Base-by-base conservation (phyloP, 2,888 invertebrate species). In the Drosophila nigricruria region DNA sequence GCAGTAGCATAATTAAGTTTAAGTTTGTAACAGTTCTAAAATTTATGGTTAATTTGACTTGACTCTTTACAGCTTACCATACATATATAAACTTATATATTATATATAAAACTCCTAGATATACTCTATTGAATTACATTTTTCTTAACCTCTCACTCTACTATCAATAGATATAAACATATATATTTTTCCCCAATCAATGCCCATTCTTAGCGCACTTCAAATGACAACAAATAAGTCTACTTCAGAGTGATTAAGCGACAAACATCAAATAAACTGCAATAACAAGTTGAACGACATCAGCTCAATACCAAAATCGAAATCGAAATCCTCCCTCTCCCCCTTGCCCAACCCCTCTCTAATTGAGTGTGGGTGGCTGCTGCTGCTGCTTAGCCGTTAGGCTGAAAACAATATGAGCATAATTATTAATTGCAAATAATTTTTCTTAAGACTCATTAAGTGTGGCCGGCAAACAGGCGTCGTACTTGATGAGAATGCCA, bases 401-500 rank as follows among this genome's bases (percentile, higher is more conserved):
- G 62, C 73, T 62, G 59, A 76, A 82, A 85, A 87, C 88, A 87
- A 87, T 87, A 89, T 87, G 87, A 87, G 71, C 76, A 78, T 88
- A 89, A 87, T 87, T 87, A 87, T 87, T 87, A 87, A 87, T 87
- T 87, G 88, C 87, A 72, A 87, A 87, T 90, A 74, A 87, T 87
- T 90, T 87, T 87, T 87, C 87, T 90, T 82, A 85, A 88, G 89
- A 66, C 88, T 87, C 87, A 87, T 87, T 87, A 87, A 90, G 82
- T 88, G 71, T 71, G 85, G 66, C 88, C 81, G 89, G 66, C 90
- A 73, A 74, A 53, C 81, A 77, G 89, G 71, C 90, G 89, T 86
- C 83, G 76, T 38, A 54, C 45, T 68, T 50, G 54, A 64, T 64
- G 58, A 59, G 72, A 73, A 56, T 66, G 40, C 56, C 68, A 50